Base-by-base conservation (phyloP, 1,140 invertebrate genomes). In the Papilio aristodemus region DNA sequence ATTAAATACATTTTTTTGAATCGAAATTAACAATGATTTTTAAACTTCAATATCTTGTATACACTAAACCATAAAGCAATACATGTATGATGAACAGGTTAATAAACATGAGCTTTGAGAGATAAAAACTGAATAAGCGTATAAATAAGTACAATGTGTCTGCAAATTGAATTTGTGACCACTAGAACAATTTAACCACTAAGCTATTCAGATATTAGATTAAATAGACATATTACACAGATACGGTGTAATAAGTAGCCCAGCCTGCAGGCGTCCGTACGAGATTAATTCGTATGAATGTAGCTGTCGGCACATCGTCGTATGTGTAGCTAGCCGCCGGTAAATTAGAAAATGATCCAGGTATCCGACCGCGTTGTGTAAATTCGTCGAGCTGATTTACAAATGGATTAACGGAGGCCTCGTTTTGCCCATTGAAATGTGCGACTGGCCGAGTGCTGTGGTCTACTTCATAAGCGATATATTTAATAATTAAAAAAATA, bases 261-360 rank as follows among this genome's bases (percentile, higher is more conserved):
- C 8, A 46, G 19, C 19, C 19, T 19, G 14, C 3, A 4, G 10
- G 3, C 1, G 14, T 3, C 9, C 9, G 19, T 54, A 22, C 19
- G 46, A 22, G 46, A 25, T 4, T 14, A 14, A 43, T 32, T 32
- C 6, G 14, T 14, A 17, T 43, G 41, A 43, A 43, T 43, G 41
- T 5, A 54, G 11, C 10, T 50, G 17, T 13, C 6, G 0, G 19
- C 22, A 46, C 43, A 46, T 19, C 7, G 46, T 54, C 17, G 19
- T 54, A 46, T 19, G 19, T 19, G n/a, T n/a, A n/a, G n/a, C 17
- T 14, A 46, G 9, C 43, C 2, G 17, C 19, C 17, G 46, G 17
- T 54, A 54, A 54, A 54, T 54, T 54, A 54, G 46, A 54, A 54
- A 54, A 54, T 54, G 46, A 54, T 54, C 46, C 46, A 54, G 46